Evolutionary conservation across 2,888 invertebrate genomes (phyloP), one percentile per base, ranked within the genome.

Genomic region (Drepanosiphum platanoidis): DNA sequence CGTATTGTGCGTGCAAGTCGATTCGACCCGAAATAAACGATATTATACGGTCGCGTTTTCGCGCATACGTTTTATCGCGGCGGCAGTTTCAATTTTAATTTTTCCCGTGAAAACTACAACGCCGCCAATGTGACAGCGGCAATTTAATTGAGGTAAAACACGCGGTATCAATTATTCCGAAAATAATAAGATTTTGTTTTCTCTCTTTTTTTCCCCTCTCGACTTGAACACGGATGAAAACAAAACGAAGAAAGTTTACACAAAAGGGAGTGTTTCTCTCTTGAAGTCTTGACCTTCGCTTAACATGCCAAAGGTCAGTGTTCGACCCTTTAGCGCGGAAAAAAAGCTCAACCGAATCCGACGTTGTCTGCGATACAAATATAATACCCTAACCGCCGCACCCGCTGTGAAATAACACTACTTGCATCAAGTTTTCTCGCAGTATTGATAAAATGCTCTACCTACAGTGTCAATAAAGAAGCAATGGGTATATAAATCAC

Each of bases 241-340:
- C 61, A n/a, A 75, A 78, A 78, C 27, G 58, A 78, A 64, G 36
- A 78, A 78, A 78, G 78, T 78, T 78, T 66, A 78, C 78, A 78
- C 78, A 36, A 78, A 66, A 78, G 64, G 30, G 78, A 11, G 64
- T 78, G 42, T 72, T 71, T n/a, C 1, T 77, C 13, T 9, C 61
- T 36, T 42, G 39, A 64, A 64, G 4, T 9, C 61, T 36, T 42
- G 39, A 64, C 64, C 78, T 64, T 64, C 64, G 22, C 52, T 75
- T 34, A 15, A 13, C 34, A 64, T 8, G 42, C 18, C 1, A 78
- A 42, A 64, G 64, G 64, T 77, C 39, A 64, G 64, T 39, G 39
- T 22, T n/a, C 66, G 64, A 78, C 39, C 39, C 30, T 64, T 61
- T 42, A 30, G 15, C 3, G 18, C 15, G 30, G 9, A 13, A 15